Base-by-base conservation (phyloP, 2,888 invertebrate species). In the Heliconius ethilla region DNA sequence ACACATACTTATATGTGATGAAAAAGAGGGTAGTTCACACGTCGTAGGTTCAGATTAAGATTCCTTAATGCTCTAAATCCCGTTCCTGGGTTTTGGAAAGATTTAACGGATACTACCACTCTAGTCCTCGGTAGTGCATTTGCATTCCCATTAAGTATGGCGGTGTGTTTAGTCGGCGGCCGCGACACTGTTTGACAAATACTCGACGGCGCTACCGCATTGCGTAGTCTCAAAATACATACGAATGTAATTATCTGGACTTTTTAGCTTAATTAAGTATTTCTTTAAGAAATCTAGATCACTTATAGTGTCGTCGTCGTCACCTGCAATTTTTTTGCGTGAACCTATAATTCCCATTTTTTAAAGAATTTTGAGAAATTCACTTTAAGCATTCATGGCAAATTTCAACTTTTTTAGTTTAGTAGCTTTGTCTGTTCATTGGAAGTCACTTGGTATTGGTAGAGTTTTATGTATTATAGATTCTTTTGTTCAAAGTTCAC, bases 101-200 rank as follows among this genome's bases (percentile, higher is more conserved):
- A 29, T 63, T 40, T 74, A 11, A 45, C 65, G 22, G 65, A 27
- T 45, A 65, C 25, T 45, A 45, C 40, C 74, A 63, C 63, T 74
- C 45, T 65, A 29, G 62, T 27, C 40, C 63, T 77, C 76, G 76
- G 72, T 66, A 73, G 82, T 83, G 80, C 84, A 87, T 88, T 88
- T 86, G 85, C 87, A 87, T 87, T 85, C 81, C 84, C 85, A 85
- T 87, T 87, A 63, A 63, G 63, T 63, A 86, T 83, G 81, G 81
- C 79, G 40, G 75, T 72, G 70, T 70, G 75, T 78, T 69, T 70
- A 65, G 70, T 70, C 33, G 75, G 67, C 25, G 40, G 59, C 75
- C 75, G 78, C 75, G 70, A 76, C 67, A 75, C 75, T 70, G 62
- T 74, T 75, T 75, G 55, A 75, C 67, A 75, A 69, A 75, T 75